Evolutionary conservation across 2,797 vertebrate species (phyloP).

Genomic region (Sylvilagus floridanus): DNA sequence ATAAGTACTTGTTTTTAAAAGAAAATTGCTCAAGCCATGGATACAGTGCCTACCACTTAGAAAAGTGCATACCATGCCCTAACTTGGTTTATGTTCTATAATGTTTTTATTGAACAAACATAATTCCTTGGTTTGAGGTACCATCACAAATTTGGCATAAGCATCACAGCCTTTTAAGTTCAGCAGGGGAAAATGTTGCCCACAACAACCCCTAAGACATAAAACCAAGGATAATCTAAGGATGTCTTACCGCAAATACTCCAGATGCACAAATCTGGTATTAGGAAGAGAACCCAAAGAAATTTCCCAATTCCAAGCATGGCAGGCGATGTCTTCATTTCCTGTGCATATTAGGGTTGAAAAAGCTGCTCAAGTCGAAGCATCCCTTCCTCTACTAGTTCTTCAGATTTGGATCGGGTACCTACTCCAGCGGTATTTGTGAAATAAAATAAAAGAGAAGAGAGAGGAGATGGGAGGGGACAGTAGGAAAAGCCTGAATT

Average conservation of each 20-base stretch:
- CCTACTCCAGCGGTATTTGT: neutral
- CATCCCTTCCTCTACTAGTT: neutral
- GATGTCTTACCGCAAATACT: conserved; percentile 59
- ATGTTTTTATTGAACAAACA: neutral
- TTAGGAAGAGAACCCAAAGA: conserved; percentile 56
- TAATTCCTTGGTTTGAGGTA: conserved; percentile 7
- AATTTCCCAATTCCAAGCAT: conserved; percentile 22
- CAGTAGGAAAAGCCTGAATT: neutral
- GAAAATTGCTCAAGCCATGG: neutral
- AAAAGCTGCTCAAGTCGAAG: neutral
- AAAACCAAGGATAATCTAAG: neutral
- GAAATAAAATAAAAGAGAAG: neutral
- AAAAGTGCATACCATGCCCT: neutral
- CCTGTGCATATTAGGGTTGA: neutral
- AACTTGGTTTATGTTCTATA: neutral
- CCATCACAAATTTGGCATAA: neutral
- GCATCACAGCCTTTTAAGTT: neutral
- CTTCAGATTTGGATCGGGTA: neutral
- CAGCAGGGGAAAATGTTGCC: neutral
- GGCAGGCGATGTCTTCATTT: conserved; percentile 51
- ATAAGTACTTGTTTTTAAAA: neutral
- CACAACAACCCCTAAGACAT: neutral
- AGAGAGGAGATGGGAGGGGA: neutral
- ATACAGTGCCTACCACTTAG: neutral
- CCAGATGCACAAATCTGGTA: conserved; percentile 38